Conservation (phyloP, 2,113 vertebrate species). For the Corvus moneduloides region DNA sequence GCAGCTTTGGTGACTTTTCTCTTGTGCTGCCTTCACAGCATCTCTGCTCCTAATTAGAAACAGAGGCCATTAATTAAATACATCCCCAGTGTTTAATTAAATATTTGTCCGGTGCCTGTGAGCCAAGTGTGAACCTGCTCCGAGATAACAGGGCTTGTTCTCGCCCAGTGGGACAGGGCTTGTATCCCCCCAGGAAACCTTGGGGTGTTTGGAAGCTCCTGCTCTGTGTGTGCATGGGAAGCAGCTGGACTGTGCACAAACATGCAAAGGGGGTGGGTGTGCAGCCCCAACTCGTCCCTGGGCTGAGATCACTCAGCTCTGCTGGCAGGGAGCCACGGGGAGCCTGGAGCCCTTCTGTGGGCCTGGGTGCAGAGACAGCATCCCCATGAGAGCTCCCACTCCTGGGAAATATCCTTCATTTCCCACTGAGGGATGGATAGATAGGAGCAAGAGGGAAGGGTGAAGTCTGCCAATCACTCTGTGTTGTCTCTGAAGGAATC, state of each 20-base stretch:
- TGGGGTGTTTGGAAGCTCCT: neutral
- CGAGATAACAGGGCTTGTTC: neutral
- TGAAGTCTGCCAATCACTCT: neutral
- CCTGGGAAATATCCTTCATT: rapidly evolving
- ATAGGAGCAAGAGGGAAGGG: neutral
- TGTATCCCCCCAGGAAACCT: neutral
- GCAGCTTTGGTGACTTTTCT: neutral
- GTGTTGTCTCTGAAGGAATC: neutral
- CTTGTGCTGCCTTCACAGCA: neutral
- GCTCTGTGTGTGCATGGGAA: rapidly evolving
- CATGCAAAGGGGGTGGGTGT: rapidly evolving
- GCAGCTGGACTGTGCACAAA: rapidly evolving
- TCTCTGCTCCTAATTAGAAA: neutral
- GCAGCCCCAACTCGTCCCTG: neutral
- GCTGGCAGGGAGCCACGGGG: neutral
- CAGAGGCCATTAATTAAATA: neutral
- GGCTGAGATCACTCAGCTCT: neutral
- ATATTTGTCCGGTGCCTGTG: neutral
- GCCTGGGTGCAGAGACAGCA: neutral
- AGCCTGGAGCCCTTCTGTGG: neutral
- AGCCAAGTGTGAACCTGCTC: neutral
- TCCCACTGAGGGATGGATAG: too few species aligned
- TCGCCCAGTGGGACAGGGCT: rapidly evolving
- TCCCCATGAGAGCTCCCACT: rapidly evolving
- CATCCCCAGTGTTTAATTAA: neutral